Evolutionary conservation across 2,888 invertebrate genomes (phyloP), one percentile per base, ranked within the genome.

Genomic region (Spodoptera picta): DNA sequence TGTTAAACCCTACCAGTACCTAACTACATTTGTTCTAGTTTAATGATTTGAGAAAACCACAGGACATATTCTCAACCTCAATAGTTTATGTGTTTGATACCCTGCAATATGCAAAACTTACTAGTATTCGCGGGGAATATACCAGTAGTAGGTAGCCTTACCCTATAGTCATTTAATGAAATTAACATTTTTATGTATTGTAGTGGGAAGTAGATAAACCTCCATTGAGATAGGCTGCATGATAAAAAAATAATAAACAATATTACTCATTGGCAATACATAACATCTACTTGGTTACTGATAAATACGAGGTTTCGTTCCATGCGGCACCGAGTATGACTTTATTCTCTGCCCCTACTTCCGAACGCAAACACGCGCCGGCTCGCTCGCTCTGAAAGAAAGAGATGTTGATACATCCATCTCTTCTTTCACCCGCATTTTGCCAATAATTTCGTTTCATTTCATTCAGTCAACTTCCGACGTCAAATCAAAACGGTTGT

Each of bases 311-410:
- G 36, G 36, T 36, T 36, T 36, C 36, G 7, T 36, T 36, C 36
- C 36, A 36, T 9, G 36, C 36, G 36, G 1, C 36, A 36, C 36
- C 36, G 36, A 36, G 0, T 6, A 36, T 65, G 60, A 69, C 58
- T 65, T 61, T 71, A 75, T 75, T 75, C 77, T 77, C 74, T 65
- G 57, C 73, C 72, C 70, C 79, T 75, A 75, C 77, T 83, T 83
- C 80, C 69, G 81, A 83, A 84, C 85, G 86, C 77, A 79, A 69
- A 72, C 76, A 77, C 84, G 87, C 87, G 87, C 85, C 87, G 87
- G 83, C 89, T 90, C 84, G 90, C 90, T 92, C 87, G 88, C 88
- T 90, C 87, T 89, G 88, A 82, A 68, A 88, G 90, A 90, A 90
- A 90, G 91, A 88, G 91, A 90, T 81, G 82, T 75, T 82, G 63